Evolutionary conservation across 2,113 vertebrate genomes (phyloP).

Genomic region (Pelmatolapia mariae): DNA sequence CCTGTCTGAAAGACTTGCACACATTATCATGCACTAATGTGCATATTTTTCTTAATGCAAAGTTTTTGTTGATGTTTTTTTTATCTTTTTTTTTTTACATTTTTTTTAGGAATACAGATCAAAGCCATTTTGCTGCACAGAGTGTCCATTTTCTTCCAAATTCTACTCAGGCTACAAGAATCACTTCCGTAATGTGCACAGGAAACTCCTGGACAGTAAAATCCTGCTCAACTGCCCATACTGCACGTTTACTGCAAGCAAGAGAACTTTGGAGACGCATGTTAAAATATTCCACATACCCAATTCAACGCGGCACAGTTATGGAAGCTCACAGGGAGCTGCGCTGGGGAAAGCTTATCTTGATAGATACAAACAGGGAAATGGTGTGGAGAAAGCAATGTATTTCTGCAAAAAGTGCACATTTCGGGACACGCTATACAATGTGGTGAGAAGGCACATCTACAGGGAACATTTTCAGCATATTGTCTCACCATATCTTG

Average conservation of each 20-base stretch:
- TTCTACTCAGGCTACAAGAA: conserved; percentile 99
- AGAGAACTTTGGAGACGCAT: conserved; percentile 95
- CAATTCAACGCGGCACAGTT: conserved; percentile 75
- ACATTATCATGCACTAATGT: background rate
- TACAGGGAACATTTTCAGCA: conserved; percentile 99
- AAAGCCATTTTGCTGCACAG: conserved; percentile 97
- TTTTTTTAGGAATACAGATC: conserved; percentile 86
- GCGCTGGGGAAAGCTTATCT: conserved; percentile 45
- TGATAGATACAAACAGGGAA: conserved; percentile 81
- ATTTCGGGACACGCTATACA: conserved; percentile 92
- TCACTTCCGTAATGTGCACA: conserved; percentile 98
- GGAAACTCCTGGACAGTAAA: conserved; percentile 89
- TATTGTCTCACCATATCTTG: conserved; percentile 89
- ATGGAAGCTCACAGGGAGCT: conserved; percentile 37
- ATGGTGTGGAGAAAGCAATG: conserved; percentile 88
- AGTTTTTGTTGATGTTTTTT: background rate
- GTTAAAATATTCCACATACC: conserved; percentile 96
- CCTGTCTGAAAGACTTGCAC: background rate
- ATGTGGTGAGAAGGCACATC: conserved; percentile 96
- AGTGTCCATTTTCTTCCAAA: conserved; percentile 95
- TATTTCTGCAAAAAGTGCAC: conserved; percentile 99
- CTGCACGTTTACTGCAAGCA: conserved; percentile 93
- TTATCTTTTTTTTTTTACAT: background rate
- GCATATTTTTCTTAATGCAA: background rate
- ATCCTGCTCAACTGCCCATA: conserved; percentile 96